phyloP scores from a whole-genome alignment of 2,113 vertebrate species.

The Oncorhynchus masou region DNA sequence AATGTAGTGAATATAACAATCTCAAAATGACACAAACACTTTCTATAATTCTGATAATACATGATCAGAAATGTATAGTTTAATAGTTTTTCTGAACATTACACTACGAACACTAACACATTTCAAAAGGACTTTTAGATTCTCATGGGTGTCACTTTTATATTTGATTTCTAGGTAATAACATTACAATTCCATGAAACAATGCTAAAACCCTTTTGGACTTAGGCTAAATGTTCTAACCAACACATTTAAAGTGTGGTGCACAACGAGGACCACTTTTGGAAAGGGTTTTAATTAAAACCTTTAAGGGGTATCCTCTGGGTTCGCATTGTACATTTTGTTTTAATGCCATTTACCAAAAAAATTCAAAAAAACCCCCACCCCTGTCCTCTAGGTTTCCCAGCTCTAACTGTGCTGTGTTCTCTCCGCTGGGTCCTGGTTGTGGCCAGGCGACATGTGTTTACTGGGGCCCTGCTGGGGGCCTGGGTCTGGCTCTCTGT shows the following conservation, averaged over 20 bases:
- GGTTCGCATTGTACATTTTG: too few relatives aligned
- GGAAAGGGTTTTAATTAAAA: too few relatives aligned
- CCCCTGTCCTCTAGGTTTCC: slow-evolving; percentile 56
- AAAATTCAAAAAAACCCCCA: slow-evolving; percentile 15
- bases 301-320: too few relatives aligned
- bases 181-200: slow-evolving; percentile 38
- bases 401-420: slow-evolving; percentile 46
- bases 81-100: too few relatives aligned
- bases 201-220: slow-evolving; percentile 46
- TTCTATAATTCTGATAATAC: too few relatives aligned
- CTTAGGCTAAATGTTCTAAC: not conserved
- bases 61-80: too few relatives aligned
- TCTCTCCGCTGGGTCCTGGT: slow-evolving; percentile 57
- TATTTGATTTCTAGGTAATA: slow-evolving; percentile 36
- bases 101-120: not conserved
- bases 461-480: slow-evolving; percentile 74
- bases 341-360: too few relatives aligned
- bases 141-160: not conserved
- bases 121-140: not conserved
- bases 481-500: slow-evolving; percentile 46
- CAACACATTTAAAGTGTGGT: slow-evolving; percentile 32
- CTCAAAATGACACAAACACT: too few relatives aligned
- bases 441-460: slow-evolving; percentile 75
- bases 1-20: not conserved
- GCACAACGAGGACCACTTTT: too few relatives aligned